phyloP scores from a whole-genome alignment of 2,888 invertebrate genomes.

The Leptopilina syphax region DNA sequence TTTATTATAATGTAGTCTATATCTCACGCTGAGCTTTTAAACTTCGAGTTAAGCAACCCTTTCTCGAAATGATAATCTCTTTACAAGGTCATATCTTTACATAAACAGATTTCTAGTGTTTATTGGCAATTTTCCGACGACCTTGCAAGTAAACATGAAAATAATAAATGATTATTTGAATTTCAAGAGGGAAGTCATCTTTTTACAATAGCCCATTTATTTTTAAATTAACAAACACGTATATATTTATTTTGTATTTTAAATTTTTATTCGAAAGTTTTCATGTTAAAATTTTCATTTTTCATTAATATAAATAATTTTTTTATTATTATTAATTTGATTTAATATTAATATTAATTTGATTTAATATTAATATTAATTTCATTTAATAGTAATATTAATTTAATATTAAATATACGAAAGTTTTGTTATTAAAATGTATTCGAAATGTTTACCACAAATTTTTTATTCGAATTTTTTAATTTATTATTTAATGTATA shows the following conservation, averaged over 20 bases:
- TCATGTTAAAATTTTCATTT: no score
- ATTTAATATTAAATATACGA: no score
- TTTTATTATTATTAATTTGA: no score
- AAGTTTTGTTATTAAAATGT: no score
- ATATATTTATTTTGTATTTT: no score
- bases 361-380: no score
- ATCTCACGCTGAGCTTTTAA: constrained; percentile 14
- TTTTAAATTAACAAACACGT: no score
- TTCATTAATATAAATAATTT: no score
- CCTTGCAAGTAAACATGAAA: constrained; percentile 12
- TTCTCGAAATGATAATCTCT: constrained; percentile 33
- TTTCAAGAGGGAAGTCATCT: neutral
- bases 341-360: no score
- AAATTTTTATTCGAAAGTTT: neutral
- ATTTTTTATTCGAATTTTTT: neutral
- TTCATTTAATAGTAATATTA: no score
- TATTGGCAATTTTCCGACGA: constrained; percentile 17
- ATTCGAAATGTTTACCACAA: no score
- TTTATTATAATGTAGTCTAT: neutral
- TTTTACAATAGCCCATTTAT: neutral
- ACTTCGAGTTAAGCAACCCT: neutral
- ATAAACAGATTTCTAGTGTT: constrained; percentile 23
- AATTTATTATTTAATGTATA: neutral
- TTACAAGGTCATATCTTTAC: constrained; percentile 26
- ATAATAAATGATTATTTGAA: constrained; percentile 29